A percentile compares a stretch with the other conserved stretches of the same genome.
Evolutionary conservation across 2,888 invertebrate genomes (phyloP).

Genomic region (Rhaphigaster nebulosa): DNA sequence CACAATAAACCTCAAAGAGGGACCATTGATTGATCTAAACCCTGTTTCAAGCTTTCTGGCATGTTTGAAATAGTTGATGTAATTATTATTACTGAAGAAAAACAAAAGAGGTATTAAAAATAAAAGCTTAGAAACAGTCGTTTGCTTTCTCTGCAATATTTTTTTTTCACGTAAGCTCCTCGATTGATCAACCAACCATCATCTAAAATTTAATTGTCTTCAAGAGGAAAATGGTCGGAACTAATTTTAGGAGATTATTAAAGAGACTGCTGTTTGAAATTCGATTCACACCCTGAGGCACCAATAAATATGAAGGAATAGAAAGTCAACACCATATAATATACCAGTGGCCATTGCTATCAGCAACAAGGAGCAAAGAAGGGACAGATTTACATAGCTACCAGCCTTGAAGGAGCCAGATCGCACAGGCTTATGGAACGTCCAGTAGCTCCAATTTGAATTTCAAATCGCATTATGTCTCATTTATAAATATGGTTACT

Average conservation of each 20-base stretch:
- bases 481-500: slow-evolving; percentile 18
- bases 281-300: background rate
- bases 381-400: background rate
- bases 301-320: background rate
- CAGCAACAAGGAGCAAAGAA: background rate
- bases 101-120: no score
- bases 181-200: no score
- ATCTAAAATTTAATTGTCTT: no score
- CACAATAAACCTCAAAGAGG: no score
- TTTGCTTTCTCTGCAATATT: no score
- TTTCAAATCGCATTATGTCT: slow-evolving; percentile 3
- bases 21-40: no score
- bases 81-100: no score
- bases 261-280: background rate
- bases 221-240: background rate
- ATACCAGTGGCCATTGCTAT: background rate
- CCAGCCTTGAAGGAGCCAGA: background rate
- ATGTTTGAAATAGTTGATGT: no score
- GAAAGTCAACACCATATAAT: background rate
- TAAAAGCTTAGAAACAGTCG: no score
- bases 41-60: no score
- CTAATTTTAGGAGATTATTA: background rate
- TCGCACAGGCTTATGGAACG: background rate
- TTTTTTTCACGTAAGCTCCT: no score
- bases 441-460: background rate